Base-by-base conservation (phyloP, 2,797 vertebrate genomes). In the Vultur gryphus region DNA sequence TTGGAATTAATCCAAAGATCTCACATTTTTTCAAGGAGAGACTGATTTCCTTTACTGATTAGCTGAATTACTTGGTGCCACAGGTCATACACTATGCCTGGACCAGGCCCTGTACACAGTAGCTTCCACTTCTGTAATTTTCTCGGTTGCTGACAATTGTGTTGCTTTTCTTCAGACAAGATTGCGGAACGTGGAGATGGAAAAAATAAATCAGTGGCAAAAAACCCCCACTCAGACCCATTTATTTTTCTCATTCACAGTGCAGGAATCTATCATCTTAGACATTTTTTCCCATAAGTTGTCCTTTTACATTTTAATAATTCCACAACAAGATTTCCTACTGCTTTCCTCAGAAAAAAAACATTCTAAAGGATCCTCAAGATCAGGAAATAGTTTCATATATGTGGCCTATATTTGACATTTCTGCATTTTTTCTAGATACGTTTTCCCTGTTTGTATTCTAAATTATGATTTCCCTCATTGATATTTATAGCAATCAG, bases 401-500 rank as follows among this genome's bases (percentile, higher is more conserved):
- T 58, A 71, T 46, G 19, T 84, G 76, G 16, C 17, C 61, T 78
- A 18, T 72, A 76, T 71, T 78, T 90, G 58, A 61, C 25, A 62
- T 73, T 86, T 66, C 51, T 86, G 31, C 16, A 16, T 77, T 85
- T 87, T 94, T 86, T 35, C 52, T 59, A 55, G 17, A 28, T 86
- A 41, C 0, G 3, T 59, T 87, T 89, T 52, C 61, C 13, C 35
- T 76, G 11, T 52, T 94, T 76, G 48, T 78, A 66, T 35, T 88
- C 44, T 81, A 72, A 87, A 75, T 82, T 88, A n/a, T 69, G 2
- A 17, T 62, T 92, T 88, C 31, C 19, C 8, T 84, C 6, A 1
- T 61, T 84, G 43, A 15, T 85, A 73, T 95, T 93, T 89, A 82
- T 61, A 84, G 31, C 16, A 84, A 69, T 55, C 23, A 78, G 46